Evolutionary conservation across 2,888 invertebrate species (phyloP), one percentile per base, ranked within the genome.

Genomic region (Eupithecia insigniata): DNA sequence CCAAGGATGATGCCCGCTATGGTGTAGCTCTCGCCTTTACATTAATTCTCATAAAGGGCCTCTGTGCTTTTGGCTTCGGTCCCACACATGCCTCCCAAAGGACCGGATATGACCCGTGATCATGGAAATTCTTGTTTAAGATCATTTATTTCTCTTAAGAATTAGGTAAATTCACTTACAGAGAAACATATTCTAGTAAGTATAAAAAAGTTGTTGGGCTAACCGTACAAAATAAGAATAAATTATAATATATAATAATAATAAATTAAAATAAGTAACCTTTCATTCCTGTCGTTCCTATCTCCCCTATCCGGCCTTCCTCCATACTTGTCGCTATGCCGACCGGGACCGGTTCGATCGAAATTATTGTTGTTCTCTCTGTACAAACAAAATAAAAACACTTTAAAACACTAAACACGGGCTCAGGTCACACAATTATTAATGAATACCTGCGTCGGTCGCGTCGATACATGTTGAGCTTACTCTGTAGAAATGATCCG

Each of bases 251-350:
- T 6, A 43, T 22, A 2, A 46, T 32, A 3, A 36, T 12, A 10
- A 34, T 34, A 1, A 0, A 36, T 55, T 12, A 26, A n/a, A 26
- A 10, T 6, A 16, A 78, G 84, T 80, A 32, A 87, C 89, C 90
- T 83, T 18, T 89, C 74, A 18, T 55, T 46, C 34, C 75, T 68
- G 10, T 76, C 78, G 64, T 66, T 78, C 86, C 90, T 84, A 12
- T 90, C 90, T 32, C 32, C 32, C n/a, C 61, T 8, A 32, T 62
- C 89, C 16, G 85, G 86, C 80, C 88, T 85, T 18, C 89, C 87
- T 68, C 84, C 86, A 80, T 86, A 92, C 80, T 92, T 93, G 32
- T 93, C 93, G 76, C 92, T 92, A 72, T 90, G 89, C 26, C 93
- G 83, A 2, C 90, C 92, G 34, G 91, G 88, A 2, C 87, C 93